Base-by-base conservation (phyloP, 92 coral and sea anemone genomes). In the Epizoanthus scotinus region DNA sequence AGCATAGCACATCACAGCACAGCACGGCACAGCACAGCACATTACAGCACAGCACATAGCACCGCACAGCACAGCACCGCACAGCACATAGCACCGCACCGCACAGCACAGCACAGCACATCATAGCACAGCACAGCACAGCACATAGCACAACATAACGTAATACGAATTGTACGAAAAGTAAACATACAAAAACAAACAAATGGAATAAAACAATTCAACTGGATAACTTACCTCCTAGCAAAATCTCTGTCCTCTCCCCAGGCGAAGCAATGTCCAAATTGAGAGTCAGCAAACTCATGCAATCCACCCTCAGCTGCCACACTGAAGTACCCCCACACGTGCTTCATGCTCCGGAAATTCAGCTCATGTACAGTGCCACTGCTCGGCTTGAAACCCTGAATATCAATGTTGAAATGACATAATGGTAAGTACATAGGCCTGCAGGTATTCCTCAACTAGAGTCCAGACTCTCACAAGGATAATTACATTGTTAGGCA, bases 221-320 rank as follows among this genome's bases (percentile, higher is more conserved):
- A 59, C 52, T n/a, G 21, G 54, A 13, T 21, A 3, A 8, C 77
- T 38, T 21, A 96, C 99, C 92, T 96, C 70, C 99, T 89, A 8
- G 99, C 99, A 63, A 89, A 91, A 40, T 96, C 99, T 78, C 99
- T 85, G 78, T 96, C 94, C 82, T 96, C 99, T 58, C 99, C 99
- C 99, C 99, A 96, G 15, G 99, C 99, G 84, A 96, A 96, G 86
- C 94, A 91, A 81, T 96, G 99, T 14, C 99, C 99, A 86, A 96
- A 96, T 81, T 96, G 99, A 34, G 99, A 96, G 82, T 96, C 99
- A 0, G 99, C 99, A 83, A 85, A 96, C 87, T 96, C 99, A 75
- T 96, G 99, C 27, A 96, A 90, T 8, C 98, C 98, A 73, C 99
- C 99, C 15, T 92, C 94, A 18, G 99, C 98, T n/a, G 98, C 99